Conservation (phyloP, 2,797 vertebrate species). For the Melanotaenia nigrans region DNA sequence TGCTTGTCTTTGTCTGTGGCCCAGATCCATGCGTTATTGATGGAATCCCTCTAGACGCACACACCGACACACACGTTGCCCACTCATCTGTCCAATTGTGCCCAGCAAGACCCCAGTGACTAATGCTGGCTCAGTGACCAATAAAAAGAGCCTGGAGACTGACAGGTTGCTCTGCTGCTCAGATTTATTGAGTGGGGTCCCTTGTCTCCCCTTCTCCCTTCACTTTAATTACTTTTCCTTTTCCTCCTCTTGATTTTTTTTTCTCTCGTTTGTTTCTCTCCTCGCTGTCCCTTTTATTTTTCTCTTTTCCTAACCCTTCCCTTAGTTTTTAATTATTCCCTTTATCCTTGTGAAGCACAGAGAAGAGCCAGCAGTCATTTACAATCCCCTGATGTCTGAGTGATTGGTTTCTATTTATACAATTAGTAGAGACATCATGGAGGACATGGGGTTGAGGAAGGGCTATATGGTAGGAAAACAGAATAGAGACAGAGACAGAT, state of each 20-base stretch:
- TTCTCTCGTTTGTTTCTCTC: constrained; percentile 30
- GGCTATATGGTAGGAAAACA: constrained; percentile 16
- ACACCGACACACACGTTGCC: constrained; percentile 17
- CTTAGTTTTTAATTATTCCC: background rate
- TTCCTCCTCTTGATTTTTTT: constrained; percentile 22
- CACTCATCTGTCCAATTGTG: constrained; percentile 59
- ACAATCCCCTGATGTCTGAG: constrained; percentile 45
- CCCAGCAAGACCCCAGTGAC: constrained; percentile 64
- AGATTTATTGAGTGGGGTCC: constrained; percentile 77
- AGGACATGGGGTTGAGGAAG: background rate
- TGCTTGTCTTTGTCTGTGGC: constrained; percentile 67
- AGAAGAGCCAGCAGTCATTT: constrained; percentile 47
- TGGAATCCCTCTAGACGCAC: constrained; percentile 66
- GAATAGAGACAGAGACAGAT: constrained; percentile 53
- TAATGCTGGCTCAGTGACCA: constrained; percentile 78
- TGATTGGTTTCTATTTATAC: constrained; percentile 58
- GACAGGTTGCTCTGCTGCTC: constrained; percentile 69
- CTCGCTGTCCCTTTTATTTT: background rate
- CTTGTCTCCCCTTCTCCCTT: constrained; percentile 46
- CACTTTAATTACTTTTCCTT: constrained; percentile 69
- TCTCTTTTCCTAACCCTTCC: background rate
- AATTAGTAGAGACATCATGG: constrained; percentile 49
- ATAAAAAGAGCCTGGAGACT: constrained; percentile 76
- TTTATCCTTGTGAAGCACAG: constrained; percentile 5
- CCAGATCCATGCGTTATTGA: constrained; percentile 75